Evolutionary conservation across 2,797 vertebrate species (phyloP).

Genomic region (Thripadectes ignobilis): DNA sequence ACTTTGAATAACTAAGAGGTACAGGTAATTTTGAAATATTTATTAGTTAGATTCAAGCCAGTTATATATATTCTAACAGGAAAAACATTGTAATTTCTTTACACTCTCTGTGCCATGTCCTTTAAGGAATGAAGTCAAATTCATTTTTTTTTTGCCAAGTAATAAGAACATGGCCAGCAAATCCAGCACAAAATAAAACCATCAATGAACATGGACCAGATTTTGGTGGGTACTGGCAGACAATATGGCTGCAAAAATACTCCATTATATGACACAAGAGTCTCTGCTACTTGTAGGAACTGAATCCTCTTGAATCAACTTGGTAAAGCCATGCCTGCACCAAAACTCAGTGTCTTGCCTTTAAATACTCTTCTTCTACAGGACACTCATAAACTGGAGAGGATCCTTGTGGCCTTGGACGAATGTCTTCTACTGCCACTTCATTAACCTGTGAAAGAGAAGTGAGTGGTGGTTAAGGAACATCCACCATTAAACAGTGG

Average conservation of each 20-base stretch:
- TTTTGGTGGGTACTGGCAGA: neutral
- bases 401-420: constrained; percentile 95
- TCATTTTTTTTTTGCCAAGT: neutral
- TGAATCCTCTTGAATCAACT: neutral
- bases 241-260: neutral
- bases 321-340: neutral
- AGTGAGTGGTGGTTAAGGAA: neutral
- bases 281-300: neutral
- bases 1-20: neutral
- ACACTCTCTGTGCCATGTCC: neutral
- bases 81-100: neutral
- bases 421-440: constrained; percentile 84
- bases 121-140: neutral
- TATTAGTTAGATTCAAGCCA: neutral
- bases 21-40: neutral
- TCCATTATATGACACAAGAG: neutral
- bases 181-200: neutral
- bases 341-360: constrained; percentile 74
- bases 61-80: neutral
- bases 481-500: neutral
- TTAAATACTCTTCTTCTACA: constrained; percentile 78
- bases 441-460: constrained; percentile 81
- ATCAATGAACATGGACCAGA: neutral
- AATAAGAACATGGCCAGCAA: neutral
- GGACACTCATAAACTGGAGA: constrained; percentile 93